Conservation (phyloP, 2,797 vertebrate species). For the Glossophaga mutica region DNA sequence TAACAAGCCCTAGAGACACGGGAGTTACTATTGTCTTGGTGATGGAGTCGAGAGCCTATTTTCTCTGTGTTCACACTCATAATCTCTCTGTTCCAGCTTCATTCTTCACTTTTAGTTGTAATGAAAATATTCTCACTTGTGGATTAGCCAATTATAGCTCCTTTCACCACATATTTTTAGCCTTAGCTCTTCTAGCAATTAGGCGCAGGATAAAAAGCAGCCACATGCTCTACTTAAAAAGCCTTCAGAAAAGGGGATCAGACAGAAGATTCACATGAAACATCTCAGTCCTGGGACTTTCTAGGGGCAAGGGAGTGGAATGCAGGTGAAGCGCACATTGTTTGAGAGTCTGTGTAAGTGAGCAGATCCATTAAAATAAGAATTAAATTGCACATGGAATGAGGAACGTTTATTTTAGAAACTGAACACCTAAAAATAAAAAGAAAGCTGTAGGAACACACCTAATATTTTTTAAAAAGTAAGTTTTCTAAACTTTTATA, state of each 20-base stretch:
- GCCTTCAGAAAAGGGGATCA: background rate
- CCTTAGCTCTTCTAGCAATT: background rate
- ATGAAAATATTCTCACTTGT: background rate
- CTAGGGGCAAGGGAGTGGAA: background rate
- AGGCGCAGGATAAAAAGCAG: background rate
- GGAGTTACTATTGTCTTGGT: background rate
- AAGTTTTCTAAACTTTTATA: background rate
- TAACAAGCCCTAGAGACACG: background rate
- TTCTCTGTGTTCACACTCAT: background rate
- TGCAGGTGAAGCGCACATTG: background rate
- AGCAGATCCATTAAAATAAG: background rate
- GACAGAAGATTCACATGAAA: background rate
- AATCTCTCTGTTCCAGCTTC: background rate
- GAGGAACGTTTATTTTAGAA: background rate
- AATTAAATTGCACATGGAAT: background rate
- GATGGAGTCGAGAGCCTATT: background rate
- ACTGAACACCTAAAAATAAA: background rate
- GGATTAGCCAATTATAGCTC: background rate
- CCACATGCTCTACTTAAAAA: background rate
- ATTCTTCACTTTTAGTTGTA: background rate
- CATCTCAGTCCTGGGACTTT: background rate
- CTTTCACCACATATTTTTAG: background rate
- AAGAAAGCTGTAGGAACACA: background rate
- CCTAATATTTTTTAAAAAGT: background rate
- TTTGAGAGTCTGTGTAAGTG: background rate